Base-by-base conservation (phyloP, 2,888 invertebrate species). In the Steromphala cineraria region DNA sequence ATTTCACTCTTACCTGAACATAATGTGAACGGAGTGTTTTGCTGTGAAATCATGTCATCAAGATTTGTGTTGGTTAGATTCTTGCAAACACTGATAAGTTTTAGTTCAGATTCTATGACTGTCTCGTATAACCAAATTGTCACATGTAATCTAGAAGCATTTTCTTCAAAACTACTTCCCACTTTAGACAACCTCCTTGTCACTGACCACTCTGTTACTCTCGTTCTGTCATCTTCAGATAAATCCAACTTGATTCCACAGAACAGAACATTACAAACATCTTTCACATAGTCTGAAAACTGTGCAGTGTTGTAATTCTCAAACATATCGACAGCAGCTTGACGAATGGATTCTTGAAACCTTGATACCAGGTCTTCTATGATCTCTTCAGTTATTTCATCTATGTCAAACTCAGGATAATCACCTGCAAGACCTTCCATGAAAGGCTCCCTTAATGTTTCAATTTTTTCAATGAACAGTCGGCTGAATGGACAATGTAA, bases 141-240 rank as follows among this genome's bases (percentile, higher is more conserved):
- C 15, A 80, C 79, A 80, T 83, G 83, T 21, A 82, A 40, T n/a
- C 67, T n/a, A 15, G 80, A 55, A 7, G 82, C 71, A n/a, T 56
- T 28, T 28, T 77, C 46, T 28, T 67, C 7, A 55, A 81, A 79
- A 28, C 55, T 31, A 17, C 8, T 15, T 10, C 52, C 4, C 10
- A 19, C 55, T 21, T 28, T 19, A n/a, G 56, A 31, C 17, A 77
- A n/a, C 24, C 21, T 24, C 7, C 55, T 19, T n/a, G n/a, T n/a
- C 55, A 55, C 15, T 55, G 31, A 21, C 28, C 53, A 17, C 55
- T 52, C 28, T 3, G n/a, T 77, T 36, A 31, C n/a, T 55, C 31
- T 28, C 8, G 19, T 15, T 36, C 31, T 77, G 4, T 56, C 28
- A 19, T 55, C 55, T 53, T 31, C 19, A 17, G 76, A 55, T 55